Evolutionary conservation across 2,888 invertebrate genomes (phyloP), one percentile per base, ranked within the genome.

Genomic region (Deilephila porcellus): DNA sequence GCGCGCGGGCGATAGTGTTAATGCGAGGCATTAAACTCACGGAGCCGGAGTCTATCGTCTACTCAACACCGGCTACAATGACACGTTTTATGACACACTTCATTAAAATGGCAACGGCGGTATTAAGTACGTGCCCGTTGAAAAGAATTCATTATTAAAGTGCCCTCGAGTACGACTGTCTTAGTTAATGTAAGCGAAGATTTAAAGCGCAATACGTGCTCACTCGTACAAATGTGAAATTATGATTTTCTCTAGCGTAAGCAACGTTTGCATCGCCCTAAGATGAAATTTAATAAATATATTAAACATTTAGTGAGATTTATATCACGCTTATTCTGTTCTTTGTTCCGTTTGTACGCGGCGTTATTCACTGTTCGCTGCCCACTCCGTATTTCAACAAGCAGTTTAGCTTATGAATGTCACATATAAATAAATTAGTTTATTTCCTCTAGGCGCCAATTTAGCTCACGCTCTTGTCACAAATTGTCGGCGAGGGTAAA

Each of bases 401-500:
- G 86, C 85, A 87, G 84, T 83, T 83, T 85, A 85, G 85, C 86
- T 88, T 87, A 89, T 89, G 87, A 91, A 91, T 88, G 87, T 86
- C 88, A 89, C 91, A 90, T 87, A 90, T 89, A 92, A 91, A 90
- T 90, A 93, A 94, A 94, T 94, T 94, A 93, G 93, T 94, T 93
- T 93, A 94, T 94, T 94, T 94, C 94, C 94, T 93, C 88, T 85
- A 82, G 89, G 88, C 93, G 91, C 93, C 93, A 92, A 94, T 94
- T 94, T 93, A 89, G 88, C 92, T 90, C 91, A 91, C 93, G 93
- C 90, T 91, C 92, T 91, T 91, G 91, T 94, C 93, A 91, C 93
- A 92, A 94, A 94, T 94, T 92, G 93, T 93, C 90, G 93, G 87
- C 92, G 89, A 85, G 91, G 93, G 92, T 94, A 94, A 94, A 93